A percentile compares a stretch with the other conserved stretches of the same genome.
Evolutionary conservation across 2,797 vertebrate genomes (phyloP).

Genomic region (Ispidina picta): DNA sequence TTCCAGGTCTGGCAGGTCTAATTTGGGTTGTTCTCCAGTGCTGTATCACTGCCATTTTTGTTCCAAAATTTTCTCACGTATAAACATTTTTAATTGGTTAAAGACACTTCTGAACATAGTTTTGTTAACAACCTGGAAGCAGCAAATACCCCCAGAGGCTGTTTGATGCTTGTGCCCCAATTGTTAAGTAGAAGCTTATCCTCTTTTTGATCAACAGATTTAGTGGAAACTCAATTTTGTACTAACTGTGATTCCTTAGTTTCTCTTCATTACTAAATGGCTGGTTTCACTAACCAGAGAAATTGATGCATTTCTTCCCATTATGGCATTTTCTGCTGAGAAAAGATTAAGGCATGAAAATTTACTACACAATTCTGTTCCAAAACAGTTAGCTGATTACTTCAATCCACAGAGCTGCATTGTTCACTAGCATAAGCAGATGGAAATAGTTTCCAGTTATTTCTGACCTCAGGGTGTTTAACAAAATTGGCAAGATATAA

Average conservation of each 20-base stretch:
- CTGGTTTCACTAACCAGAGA: not conserved
- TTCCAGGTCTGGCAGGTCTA: not conserved
- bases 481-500: not conserved
- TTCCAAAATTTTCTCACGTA: not conserved
- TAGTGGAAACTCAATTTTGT: not conserved
- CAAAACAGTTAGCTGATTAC: not conserved
- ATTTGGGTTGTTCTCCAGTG: not conserved
- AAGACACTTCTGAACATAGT: not conserved
- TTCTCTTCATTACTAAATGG: not conserved
- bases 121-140: not conserved
- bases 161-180: not conserved
- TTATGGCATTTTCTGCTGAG: not conserved
- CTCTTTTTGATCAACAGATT: not conserved
- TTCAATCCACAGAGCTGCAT: not conserved
- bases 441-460: not conserved
- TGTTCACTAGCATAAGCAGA: not conserved
- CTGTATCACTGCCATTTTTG: not conserved
- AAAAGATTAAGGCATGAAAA: not conserved
- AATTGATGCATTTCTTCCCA: not conserved
- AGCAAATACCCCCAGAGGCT: not conserved
- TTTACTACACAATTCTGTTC: not conserved
- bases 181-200: not conserved
- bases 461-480: slow-evolving; percentile 11
- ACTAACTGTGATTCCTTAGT: not conserved
- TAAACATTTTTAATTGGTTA: not conserved